phyloP scores from a whole-genome alignment of 2,888 invertebrate genomes.

The Bhutanitis thaidina region DNA sequence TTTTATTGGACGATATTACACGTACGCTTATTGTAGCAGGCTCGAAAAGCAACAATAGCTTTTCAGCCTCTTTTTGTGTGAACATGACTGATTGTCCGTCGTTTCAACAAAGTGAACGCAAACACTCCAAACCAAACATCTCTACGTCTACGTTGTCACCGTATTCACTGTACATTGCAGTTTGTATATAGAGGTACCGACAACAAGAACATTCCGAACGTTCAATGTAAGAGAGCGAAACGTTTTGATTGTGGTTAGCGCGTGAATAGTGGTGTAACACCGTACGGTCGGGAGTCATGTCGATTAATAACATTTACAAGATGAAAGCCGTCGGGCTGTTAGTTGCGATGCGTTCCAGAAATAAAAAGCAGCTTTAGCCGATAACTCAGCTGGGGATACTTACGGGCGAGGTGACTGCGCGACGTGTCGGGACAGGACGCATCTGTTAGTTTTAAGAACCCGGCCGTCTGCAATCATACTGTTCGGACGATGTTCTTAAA shows the following conservation, averaged over 20 bases:
- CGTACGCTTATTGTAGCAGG: slow-evolving; percentile 11
- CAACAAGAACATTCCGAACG: neutral
- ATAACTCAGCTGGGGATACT: slow-evolving; percentile 71
- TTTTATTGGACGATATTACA: slow-evolving; percentile 7
- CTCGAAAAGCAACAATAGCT: slow-evolving; percentile 55
- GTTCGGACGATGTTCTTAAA: too few relatives aligned
- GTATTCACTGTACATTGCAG: slow-evolving; percentile 20
- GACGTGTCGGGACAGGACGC: neutral
- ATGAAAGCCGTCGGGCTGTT: slow-evolving; percentile 73
- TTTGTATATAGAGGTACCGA: neutral
- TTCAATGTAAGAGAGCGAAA: slow-evolving; percentile 19
- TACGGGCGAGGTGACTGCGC: slow-evolving; percentile 34
- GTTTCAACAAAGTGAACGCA: slow-evolving; percentile 64
- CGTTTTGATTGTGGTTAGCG: neutral
- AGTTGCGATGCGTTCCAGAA: slow-evolving; percentile 71
- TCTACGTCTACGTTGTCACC: neutral
- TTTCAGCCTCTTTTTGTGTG: slow-evolving; percentile 61
- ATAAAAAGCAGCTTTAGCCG: slow-evolving; percentile 68
- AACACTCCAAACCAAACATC: slow-evolving; percentile 46
- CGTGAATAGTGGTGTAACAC: slow-evolving; percentile 35
- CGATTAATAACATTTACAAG: slow-evolving; percentile 78
- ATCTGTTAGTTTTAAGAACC: neutral
- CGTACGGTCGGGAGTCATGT: slow-evolving; percentile 65
- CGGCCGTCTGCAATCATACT: neutral
- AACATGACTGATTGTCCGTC: slow-evolving; percentile 72